A percentile compares a stretch with the other conserved stretches of the same genome.
phyloP scores from a whole-genome alignment of 2,797 vertebrate species.

The Sebastes trivittatus region DNA sequence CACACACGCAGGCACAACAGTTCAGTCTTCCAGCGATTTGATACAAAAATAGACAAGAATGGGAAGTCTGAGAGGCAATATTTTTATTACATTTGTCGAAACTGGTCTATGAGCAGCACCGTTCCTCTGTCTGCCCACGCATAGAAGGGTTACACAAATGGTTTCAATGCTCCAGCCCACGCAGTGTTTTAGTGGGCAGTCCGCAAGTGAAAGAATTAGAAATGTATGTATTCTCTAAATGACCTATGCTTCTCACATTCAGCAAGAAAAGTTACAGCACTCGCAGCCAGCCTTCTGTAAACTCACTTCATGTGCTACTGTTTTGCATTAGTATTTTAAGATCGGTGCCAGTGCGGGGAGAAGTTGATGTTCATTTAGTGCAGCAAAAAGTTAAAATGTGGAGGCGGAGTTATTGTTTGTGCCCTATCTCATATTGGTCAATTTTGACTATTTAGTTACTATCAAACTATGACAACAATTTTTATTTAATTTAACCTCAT shows the following conservation, averaged over 20 bases:
- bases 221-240: conserved; percentile 46
- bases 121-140: conserved; percentile 52
- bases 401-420: not conserved
- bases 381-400: not conserved
- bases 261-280: conserved; percentile 26
- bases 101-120: conserved; percentile 30
- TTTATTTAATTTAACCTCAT: not conserved
- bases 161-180: conserved; percentile 55
- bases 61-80: conserved; percentile 34
- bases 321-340: conserved; percentile 6
- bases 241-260: conserved; percentile 47
- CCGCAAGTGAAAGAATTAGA: conserved; percentile 57
- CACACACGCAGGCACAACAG: not conserved
- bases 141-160: conserved; percentile 65
- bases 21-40: not conserved
- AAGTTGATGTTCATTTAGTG: not conserved
- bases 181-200: conserved; percentile 54
- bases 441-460: not conserved
- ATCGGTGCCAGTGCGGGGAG: not conserved
- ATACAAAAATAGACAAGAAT: conserved; percentile 48
- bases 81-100: conserved; percentile 55
- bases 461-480: not conserved
- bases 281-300: not conserved
- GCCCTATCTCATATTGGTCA: not conserved
- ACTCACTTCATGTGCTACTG: not conserved